Conservation (phyloP, 2,797 vertebrate species). For the Lacerta agilis region DNA sequence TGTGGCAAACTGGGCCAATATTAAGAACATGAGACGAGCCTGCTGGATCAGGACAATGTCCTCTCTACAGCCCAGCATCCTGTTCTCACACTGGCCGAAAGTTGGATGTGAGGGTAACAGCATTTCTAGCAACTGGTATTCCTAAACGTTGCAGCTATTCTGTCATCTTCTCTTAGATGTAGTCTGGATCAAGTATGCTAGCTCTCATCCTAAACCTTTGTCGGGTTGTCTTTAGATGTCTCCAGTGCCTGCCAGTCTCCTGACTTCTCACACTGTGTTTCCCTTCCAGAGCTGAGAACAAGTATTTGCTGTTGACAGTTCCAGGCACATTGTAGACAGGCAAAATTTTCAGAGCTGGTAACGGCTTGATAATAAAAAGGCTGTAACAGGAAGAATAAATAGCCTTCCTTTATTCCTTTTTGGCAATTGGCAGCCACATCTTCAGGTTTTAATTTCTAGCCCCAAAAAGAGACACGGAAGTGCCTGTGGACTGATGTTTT, state of each 20-base stretch:
- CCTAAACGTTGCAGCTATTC: neutral
- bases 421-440: neutral
- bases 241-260: neutral
- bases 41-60: too few species aligned
- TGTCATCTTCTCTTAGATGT: neutral
- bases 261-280: conserved; percentile 41
- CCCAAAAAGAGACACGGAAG: conserved; percentile 3
- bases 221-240: conserved; percentile 30
- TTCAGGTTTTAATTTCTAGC: neutral
- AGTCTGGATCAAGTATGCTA: neutral
- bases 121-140: neutral
- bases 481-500: neutral
- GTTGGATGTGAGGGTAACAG: too few species aligned
- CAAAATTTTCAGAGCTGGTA: conserved; percentile 37
- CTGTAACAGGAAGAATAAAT: neutral
- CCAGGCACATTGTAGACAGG: conserved; percentile 37
- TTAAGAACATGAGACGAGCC: too few species aligned
- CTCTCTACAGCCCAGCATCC: too few species aligned
- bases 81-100: too few species aligned
- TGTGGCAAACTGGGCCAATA: too few species aligned
- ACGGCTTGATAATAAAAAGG: conserved; percentile 29
- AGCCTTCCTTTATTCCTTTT: neutral
- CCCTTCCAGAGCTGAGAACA: neutral
- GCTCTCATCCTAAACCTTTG: neutral
- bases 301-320: conserved; percentile 22